A percentile compares a stretch with the other conserved stretches of the same genome.
Conservation (phyloP, 2,888 invertebrate genomes). For the Platycheirus rosarum region DNA sequence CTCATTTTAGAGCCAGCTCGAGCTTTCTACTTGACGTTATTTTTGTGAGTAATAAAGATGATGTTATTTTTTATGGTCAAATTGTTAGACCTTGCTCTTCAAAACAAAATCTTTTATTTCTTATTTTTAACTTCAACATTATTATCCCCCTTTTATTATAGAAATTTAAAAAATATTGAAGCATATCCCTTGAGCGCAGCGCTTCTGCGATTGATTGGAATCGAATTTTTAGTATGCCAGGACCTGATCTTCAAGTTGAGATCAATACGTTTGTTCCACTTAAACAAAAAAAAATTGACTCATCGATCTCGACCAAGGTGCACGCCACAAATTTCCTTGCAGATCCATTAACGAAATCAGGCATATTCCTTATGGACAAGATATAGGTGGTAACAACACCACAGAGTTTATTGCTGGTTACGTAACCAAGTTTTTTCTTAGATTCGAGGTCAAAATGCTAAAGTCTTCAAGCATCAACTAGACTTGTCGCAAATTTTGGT, state of each 20-base stretch:
- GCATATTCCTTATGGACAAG: neutral
- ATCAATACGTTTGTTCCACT: conserved; percentile 3
- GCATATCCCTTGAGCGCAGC: conserved; percentile 2
- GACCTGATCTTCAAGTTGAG: too few species aligned
- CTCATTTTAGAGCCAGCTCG: too few species aligned
- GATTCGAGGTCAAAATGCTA: neutral
- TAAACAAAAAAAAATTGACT: neutral
- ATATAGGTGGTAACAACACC: too few species aligned
- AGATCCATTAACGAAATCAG: too few species aligned
- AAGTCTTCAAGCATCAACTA: neutral
- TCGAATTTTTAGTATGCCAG: neutral
- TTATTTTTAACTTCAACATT: too few species aligned
- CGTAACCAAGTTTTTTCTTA: neutral
- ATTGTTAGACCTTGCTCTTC: neutral
- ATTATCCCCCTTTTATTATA: neutral
- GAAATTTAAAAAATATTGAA: too few species aligned
- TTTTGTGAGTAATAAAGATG: neutral
- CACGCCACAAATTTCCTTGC: neutral
- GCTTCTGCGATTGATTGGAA: conserved; percentile 2
- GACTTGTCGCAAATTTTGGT: neutral
- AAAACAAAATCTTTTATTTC: neutral
- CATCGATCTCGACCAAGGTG: neutral
- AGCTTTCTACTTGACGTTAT: too few species aligned
- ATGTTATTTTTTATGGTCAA: neutral
- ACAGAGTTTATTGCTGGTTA: neutral